phyloP scores from a whole-genome alignment of 1,140 invertebrate genomes.

The Apis florea region DNA sequence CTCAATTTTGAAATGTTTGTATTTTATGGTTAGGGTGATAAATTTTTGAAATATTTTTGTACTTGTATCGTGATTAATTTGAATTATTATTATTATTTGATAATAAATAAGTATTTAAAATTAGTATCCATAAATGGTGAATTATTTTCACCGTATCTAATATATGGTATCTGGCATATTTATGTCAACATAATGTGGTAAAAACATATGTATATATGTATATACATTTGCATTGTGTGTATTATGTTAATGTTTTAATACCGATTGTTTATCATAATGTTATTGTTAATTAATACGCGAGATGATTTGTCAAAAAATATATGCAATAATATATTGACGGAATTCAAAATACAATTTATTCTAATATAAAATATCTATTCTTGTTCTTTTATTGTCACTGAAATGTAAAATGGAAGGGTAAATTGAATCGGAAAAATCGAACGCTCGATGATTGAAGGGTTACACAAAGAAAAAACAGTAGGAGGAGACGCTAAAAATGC shows the following conservation, averaged over 20 bases:
- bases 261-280: background rate
- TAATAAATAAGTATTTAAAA: too few species aligned
- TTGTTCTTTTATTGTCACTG: background rate
- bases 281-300: background rate
- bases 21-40: background rate
- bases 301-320: background rate
- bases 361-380: background rate
- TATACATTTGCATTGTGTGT: background rate
- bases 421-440: conserved; percentile 10
- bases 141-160: background rate
- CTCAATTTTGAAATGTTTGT: background rate
- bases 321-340: too few species aligned
- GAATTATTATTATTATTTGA: background rate
- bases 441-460: background rate
- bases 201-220: too few species aligned
- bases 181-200: background rate
- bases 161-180: background rate
- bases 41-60: background rate
- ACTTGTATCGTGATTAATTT: background rate
- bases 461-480: background rate
- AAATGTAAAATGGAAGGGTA: conserved; percentile 2
- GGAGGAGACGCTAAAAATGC: too few species aligned
- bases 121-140: background rate
- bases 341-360: background rate
- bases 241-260: background rate